Percentiles rank a stretch among this genome's conserved stretches.
Conservation (phyloP, 2,113 vertebrate genomes). For the Perccottus glenii region DNA sequence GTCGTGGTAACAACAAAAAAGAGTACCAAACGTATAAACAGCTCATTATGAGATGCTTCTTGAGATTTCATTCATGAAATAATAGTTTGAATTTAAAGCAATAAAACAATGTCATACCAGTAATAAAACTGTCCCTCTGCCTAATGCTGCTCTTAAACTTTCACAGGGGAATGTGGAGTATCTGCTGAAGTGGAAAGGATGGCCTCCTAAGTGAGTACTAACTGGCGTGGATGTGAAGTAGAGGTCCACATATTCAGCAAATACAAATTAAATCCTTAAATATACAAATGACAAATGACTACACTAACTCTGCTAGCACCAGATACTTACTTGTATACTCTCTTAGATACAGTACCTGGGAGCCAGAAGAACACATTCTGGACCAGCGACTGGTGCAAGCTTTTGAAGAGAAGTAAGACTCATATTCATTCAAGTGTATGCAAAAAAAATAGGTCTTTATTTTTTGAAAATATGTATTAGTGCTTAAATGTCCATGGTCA, state of each 20-base stretch:
- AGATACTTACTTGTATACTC: neutral
- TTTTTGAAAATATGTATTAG: too few relatives aligned
- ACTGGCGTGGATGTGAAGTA: too few relatives aligned
- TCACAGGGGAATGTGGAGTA: slow-evolving; percentile 95
- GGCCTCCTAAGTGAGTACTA: slow-evolving; percentile 96
- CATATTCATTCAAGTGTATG: neutral
- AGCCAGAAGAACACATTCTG: slow-evolving; percentile 97
- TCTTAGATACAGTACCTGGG: slow-evolving; percentile 96
- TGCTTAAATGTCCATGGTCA: neutral
- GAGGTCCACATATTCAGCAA: too few relatives aligned
- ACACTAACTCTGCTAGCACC: too few relatives aligned
- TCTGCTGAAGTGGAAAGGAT: slow-evolving; percentile 98
- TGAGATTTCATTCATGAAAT: too few relatives aligned
- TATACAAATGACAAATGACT: too few relatives aligned
- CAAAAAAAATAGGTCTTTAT: too few relatives aligned
- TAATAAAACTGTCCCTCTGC: neutral
- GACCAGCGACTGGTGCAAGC: slow-evolving; percentile 93
- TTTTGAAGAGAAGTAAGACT: slow-evolving; percentile 91
- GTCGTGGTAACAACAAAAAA: slow-evolving; percentile 9
- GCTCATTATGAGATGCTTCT: too few relatives aligned
- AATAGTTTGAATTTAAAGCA: too few relatives aligned
- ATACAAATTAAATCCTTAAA: too few relatives aligned
- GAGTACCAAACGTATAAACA: neutral
- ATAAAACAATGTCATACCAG: neutral
- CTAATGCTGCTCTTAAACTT: slow-evolving; percentile 21